Percentiles rank a stretch among this genome's conserved stretches.
Evolutionary conservation across 2,797 vertebrate species (phyloP).

Genomic region (Tachyglossus aculeatus): DNA sequence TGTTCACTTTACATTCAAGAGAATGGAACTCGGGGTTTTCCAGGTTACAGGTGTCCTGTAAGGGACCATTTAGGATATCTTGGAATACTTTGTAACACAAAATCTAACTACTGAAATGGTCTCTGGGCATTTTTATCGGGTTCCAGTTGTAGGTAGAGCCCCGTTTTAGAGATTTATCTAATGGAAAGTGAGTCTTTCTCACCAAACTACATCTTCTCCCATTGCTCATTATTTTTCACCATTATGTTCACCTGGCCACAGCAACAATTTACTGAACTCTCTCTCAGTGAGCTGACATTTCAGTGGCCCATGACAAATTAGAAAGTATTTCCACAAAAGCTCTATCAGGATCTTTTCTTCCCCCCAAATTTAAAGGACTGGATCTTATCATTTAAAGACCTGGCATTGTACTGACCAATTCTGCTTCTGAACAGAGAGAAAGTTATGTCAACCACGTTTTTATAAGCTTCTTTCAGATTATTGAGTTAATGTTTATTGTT

Average conservation of each 20-base stretch:
- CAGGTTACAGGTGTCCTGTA: neutral
- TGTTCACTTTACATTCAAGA: slow-evolving; percentile 12
- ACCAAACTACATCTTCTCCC: slow-evolving; percentile 2
- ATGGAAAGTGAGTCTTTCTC: slow-evolving; percentile 9
- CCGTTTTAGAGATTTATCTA: slow-evolving; percentile 3
- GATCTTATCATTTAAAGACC: neutral
- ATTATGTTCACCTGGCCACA: slow-evolving; percentile 28
- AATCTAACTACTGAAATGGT: neutral
- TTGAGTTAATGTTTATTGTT: slow-evolving; percentile 56
- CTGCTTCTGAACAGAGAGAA: slow-evolving; percentile 35
- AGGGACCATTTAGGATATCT: slow-evolving; percentile 1
- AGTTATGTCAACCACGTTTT: slow-evolving; percentile 57
- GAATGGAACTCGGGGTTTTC: neutral
- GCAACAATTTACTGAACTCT: slow-evolving; percentile 32
- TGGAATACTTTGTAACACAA: neutral
- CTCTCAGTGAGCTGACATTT: slow-evolving; percentile 32
- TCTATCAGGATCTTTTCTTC: slow-evolving; percentile 21
- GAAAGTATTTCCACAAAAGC: slow-evolving; percentile 40
- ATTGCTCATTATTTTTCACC: slow-evolving; percentile 18
- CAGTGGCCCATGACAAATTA: slow-evolving; percentile 30
- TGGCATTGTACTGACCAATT: neutral
- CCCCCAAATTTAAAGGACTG: slow-evolving; percentile 27
- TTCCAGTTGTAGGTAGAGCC: neutral
- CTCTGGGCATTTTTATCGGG: neutral
- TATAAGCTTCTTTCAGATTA: slow-evolving; percentile 61